Base-by-base conservation (phyloP, 2,113 vertebrate genomes). In the Phrynosoma platyrhinos region DNA sequence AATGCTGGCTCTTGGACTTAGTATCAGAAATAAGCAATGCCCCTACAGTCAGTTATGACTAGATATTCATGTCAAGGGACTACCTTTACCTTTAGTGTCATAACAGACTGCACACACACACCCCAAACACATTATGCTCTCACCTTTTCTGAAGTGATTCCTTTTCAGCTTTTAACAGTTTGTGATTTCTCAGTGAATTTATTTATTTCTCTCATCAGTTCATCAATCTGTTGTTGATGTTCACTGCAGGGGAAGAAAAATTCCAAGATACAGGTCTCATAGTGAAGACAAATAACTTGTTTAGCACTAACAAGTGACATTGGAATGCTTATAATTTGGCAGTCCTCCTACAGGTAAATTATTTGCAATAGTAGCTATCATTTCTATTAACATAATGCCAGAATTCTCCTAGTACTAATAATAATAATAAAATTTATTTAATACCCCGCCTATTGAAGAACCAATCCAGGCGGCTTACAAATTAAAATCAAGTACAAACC, bases 161-260 rank as follows among this genome's bases (percentile, higher is more conserved):
- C 76, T 62, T 89, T 79, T 83, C 87, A 55, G 89, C 40, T 83
- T 91, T 88, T 81, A 66, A 92, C 89, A 76, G 78, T 68, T 12
- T 52, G 69, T 69, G 78, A 68, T 84, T 93, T 82, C 18, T 89
- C 89, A 62, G 80, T 78, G 27, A 91, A 74, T 52, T 36, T 72
- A 30, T n/a, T 85, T 75, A 91, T 14, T 69, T 94, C 93, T 84
- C 89, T 92, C 69, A 74, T 87, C 18, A 89, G 68, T 79, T 92
- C 91, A 68, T 91, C 79, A 32, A 91, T 83, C 79, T 94, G 92
- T 83, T 90, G 82, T 80, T 92, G 88, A 81, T 90, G 84, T 82
- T 92, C 90, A 78, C 90, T 93, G 81, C 27, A 88, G 52, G 32
- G 27, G 81, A n/a, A 66, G 32, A 87, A 12, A 52, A 68, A 66